A percentile compares a stretch with the other conserved stretches of the same genome.
phyloP scores from a whole-genome alignment of 1,140 invertebrate genomes.

The Conus ventricosus region DNA sequence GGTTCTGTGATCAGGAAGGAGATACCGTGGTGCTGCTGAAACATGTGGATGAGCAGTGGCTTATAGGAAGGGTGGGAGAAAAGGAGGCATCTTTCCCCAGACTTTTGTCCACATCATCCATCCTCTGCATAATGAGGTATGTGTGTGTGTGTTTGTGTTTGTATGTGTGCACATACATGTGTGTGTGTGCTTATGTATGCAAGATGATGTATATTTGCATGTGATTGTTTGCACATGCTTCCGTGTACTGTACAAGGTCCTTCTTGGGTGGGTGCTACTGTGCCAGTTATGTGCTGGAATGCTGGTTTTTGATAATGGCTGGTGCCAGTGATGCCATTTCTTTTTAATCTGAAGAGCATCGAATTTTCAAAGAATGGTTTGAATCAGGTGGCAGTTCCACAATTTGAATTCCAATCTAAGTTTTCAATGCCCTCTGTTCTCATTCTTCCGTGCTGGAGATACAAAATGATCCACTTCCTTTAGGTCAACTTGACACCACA shows the following conservation, averaged over 20 bases:
- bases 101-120: slow-evolving; percentile 87
- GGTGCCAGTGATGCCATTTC: too few relatives aligned
- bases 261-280: neutral
- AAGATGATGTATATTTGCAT: neutral
- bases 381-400: too few relatives aligned
- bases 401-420: too few relatives aligned
- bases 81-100: slow-evolving; percentile 87
- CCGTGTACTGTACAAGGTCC: too few relatives aligned
- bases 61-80: slow-evolving; percentile 81
- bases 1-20: slow-evolving; percentile 77
- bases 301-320: neutral
- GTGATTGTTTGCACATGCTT: neutral
- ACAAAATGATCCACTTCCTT: too few relatives aligned
- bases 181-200: neutral
- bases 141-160: neutral
- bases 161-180: neutral
- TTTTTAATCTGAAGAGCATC: too few relatives aligned
- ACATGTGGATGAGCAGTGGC: slow-evolving; percentile 86
- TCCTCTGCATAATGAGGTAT: slow-evolving; percentile 77
- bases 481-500: too few relatives aligned
- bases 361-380: too few relatives aligned
- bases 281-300: neutral
- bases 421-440: too few relatives aligned
- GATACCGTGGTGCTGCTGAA: slow-evolving; percentile 83
- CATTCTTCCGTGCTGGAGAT: too few relatives aligned